Percentiles rank a stretch among this genome's conserved stretches.
Conservation (phyloP, 2,113 vertebrate genomes). For the Progne subis region DNA sequence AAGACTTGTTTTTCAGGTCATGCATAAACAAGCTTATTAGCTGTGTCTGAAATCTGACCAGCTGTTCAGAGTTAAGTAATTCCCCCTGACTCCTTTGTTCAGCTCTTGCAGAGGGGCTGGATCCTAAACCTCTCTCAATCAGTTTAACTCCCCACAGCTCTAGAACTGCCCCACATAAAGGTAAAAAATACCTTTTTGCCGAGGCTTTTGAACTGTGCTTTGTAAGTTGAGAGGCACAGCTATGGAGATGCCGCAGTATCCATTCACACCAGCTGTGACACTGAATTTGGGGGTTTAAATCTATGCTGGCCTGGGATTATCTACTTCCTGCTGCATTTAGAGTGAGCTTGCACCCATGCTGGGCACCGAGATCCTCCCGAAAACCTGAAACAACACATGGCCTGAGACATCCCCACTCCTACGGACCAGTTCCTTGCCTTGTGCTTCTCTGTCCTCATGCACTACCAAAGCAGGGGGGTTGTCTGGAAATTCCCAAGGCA, state of each 20-base stretch:
- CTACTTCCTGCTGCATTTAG: neutral
- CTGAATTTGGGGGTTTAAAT: neutral
- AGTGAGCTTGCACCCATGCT: neutral
- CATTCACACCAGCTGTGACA: no score
- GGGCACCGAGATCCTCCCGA: neutral
- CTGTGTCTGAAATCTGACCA: neutral
- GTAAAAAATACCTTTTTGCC: neutral
- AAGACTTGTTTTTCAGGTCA: neutral
- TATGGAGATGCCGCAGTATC: neutral
- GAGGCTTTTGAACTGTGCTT: neutral
- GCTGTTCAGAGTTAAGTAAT: neutral
- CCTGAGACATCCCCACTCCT: rapidly evolving
- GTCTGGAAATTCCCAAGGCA: neutral
- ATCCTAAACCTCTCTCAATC: neutral
- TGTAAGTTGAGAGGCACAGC: neutral
- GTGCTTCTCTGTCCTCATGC: rapidly evolving
- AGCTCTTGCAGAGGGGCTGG: neutral
- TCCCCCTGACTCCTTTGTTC: neutral
- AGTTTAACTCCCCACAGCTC: neutral
- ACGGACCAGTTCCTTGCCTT: neutral
- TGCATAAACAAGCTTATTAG: neutral
- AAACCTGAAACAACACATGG: neutral
- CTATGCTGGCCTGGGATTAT: neutral
- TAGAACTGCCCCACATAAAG: neutral
- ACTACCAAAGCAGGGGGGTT: rapidly evolving